Percentiles rank a stretch among this genome's conserved stretches.
Evolutionary conservation across 2,888 invertebrate genomes (phyloP).

Genomic region (Drosophila prostipennis): DNA sequence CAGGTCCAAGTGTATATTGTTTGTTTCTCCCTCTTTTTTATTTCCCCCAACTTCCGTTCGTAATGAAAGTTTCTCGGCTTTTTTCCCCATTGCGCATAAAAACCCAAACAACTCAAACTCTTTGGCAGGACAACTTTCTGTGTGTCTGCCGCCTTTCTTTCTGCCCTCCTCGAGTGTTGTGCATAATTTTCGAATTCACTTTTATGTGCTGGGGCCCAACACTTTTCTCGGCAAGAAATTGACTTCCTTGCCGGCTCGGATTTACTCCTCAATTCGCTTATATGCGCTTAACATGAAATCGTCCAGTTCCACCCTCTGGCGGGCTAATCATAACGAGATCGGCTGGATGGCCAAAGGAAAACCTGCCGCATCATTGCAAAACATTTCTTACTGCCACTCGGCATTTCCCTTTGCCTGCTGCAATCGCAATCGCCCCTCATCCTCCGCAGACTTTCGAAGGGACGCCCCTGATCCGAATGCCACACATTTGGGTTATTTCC

Average conservation of each 20-base stretch:
- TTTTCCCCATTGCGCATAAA: slow-evolving; percentile 37
- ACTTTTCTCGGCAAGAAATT: slow-evolving; percentile 35
- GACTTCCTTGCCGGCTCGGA: slow-evolving; percentile 36
- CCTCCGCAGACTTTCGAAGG: not conserved
- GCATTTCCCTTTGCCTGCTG: slow-evolving; percentile 55
- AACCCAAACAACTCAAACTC: slow-evolving; percentile 44
- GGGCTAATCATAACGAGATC: slow-evolving; percentile 65
- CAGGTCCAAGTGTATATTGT: slow-evolving; percentile 26
- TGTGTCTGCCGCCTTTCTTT: slow-evolving; percentile 12
- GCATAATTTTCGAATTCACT: slow-evolving; percentile 70
- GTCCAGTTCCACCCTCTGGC: slow-evolving; percentile 2
- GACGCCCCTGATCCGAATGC: slow-evolving; percentile 35
- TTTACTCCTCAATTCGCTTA: slow-evolving; percentile 40
- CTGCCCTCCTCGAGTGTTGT: slow-evolving; percentile 34
- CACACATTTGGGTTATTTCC: slow-evolving; percentile 37
- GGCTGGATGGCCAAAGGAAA: slow-evolving; percentile 42
- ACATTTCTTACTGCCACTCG: slow-evolving; percentile 48
- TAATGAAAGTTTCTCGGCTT: slow-evolving; percentile 23
- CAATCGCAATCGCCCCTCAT: slow-evolving; percentile 59
- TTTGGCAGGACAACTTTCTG: slow-evolving; percentile 30
- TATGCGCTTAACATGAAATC: slow-evolving; percentile 53
- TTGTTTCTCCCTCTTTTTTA: slow-evolving; percentile 6
- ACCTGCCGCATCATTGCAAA: slow-evolving; percentile 73
- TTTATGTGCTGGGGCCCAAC: slow-evolving; percentile 57
- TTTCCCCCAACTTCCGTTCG: slow-evolving; percentile 25